phyloP scores from a whole-genome alignment of 2,888 invertebrate species.

The Drosophila atripex region DNA sequence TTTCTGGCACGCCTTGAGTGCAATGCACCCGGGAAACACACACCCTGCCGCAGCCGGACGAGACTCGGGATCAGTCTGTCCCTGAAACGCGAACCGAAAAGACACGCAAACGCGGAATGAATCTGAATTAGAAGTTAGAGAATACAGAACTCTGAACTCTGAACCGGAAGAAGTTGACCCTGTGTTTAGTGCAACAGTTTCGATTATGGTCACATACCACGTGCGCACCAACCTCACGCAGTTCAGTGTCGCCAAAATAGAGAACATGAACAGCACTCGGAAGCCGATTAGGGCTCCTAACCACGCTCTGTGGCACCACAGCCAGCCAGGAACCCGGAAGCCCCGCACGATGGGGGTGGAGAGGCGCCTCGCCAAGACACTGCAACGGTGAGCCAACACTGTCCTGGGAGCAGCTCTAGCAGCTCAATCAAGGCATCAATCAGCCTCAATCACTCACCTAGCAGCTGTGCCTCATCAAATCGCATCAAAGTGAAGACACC shows the following conservation, averaged over 20 bases:
- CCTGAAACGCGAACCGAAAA: conserved; percentile 27
- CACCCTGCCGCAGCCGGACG: not conserved
- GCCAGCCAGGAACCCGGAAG: conserved; percentile 14
- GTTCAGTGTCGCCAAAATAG: conserved; percentile 44
- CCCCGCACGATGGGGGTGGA: not conserved
- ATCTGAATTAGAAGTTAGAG: not conserved
- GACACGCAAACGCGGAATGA: conserved; percentile 22
- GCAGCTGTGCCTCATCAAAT: not conserved
- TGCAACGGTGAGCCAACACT: conserved; percentile 34
- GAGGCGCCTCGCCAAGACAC: conserved; percentile 5
- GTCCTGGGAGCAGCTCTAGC: not conserved
- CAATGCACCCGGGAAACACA: not conserved
- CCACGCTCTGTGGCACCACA: not conserved
- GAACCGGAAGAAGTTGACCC: not conserved
- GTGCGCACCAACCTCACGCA: conserved; percentile 54
- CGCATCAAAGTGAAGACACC: not conserved
- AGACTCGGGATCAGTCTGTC: conserved; percentile 58
- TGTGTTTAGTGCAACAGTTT: conserved; percentile 5
- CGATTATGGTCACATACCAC: conserved; percentile 67
- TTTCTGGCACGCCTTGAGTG: conserved; percentile 9
- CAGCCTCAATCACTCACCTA: conserved; percentile 10
- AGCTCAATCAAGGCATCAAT: conserved; percentile 8
- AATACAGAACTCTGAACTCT: no score
- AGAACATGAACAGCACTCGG: conserved; percentile 29
- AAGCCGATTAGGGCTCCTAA: conserved; percentile 2